These are phyloP conservation scores for Conops quadrifasciatus DNA, from an alignment of 2,888 invertebrate species.

Conservation along the genomic window DNA sequence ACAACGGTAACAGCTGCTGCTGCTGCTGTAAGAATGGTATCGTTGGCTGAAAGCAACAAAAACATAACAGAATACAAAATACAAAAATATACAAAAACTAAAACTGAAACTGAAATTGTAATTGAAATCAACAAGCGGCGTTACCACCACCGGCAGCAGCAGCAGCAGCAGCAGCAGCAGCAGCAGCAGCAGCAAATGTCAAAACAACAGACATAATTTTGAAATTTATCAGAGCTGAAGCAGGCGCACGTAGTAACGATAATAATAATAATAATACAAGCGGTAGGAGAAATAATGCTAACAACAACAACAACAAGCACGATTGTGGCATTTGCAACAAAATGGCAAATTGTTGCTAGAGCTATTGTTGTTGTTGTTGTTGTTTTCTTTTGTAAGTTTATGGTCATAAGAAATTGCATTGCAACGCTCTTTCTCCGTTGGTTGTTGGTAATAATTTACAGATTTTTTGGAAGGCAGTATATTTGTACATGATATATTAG, in stretches of 20 bases:
- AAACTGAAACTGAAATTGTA: neutral
- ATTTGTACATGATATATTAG: no score
- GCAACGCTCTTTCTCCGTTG: neutral
- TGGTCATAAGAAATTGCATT: conserved; percentile 27
- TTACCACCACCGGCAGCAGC: no score
- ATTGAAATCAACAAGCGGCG: neutral
- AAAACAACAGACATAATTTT: conserved; percentile 43
- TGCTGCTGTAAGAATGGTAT: no score
- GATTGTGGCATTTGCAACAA: no score
- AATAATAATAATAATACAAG: neutral
- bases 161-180: neutral
- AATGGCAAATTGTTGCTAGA: neutral
- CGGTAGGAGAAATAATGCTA: neutral
- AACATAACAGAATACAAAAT: neutral
- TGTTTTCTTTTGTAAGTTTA: neutral
- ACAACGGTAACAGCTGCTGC: no score
- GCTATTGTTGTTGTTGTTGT: neutral
- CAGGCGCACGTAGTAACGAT: conserved; percentile 38
- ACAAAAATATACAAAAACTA: neutral
- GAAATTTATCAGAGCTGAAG: conserved; percentile 48
- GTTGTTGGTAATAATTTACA: neutral
- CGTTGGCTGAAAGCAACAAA: no score
- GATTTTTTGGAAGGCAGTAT: no score
- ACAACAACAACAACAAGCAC: neutral
- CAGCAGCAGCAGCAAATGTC: neutral